Conservation (phyloP, 2,113 vertebrate species). For the Sitta europaea region DNA sequence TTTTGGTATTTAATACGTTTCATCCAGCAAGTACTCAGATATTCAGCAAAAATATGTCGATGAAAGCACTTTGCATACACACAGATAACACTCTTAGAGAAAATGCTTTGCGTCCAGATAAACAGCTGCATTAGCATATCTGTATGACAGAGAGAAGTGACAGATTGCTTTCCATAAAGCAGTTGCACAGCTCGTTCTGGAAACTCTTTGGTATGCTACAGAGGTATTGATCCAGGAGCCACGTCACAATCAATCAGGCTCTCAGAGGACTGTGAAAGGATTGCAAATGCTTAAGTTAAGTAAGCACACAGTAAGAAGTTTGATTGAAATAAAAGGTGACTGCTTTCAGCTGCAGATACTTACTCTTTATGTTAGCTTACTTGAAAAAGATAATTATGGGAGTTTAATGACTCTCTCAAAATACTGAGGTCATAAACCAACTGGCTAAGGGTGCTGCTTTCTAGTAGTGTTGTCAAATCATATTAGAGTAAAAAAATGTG, state of each 20-base stretch:
- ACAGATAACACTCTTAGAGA: not conserved
- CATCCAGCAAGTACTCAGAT: not conserved
- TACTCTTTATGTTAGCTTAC: not conserved
- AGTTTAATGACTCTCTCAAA: not conserved
- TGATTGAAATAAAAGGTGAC: not conserved
- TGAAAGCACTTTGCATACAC: not conserved
- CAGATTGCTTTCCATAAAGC: not conserved
- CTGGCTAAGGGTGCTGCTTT: not conserved
- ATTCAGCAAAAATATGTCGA: not conserved
- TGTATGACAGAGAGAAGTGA: not conserved
- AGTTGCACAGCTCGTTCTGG: not conserved
- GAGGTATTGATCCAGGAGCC: conserved; percentile 10
- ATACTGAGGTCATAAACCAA: not conserved
- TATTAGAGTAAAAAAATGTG: not conserved
- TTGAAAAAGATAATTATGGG: not conserved
- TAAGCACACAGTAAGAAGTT: conserved; percentile 20
- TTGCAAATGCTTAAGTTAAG: conserved; percentile 43
- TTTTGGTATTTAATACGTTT: not conserved
- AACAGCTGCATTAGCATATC: conserved; percentile 31
- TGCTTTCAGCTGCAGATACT: not conserved
- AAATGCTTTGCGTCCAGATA: not conserved
- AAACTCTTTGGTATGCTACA: not conserved
- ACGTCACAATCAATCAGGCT: conserved; percentile 13
- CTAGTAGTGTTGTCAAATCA: not conserved
- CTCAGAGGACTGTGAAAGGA: not conserved